Base-by-base conservation (phyloP, 1,140 invertebrate genomes). In the Heliconius nattereri region DNA sequence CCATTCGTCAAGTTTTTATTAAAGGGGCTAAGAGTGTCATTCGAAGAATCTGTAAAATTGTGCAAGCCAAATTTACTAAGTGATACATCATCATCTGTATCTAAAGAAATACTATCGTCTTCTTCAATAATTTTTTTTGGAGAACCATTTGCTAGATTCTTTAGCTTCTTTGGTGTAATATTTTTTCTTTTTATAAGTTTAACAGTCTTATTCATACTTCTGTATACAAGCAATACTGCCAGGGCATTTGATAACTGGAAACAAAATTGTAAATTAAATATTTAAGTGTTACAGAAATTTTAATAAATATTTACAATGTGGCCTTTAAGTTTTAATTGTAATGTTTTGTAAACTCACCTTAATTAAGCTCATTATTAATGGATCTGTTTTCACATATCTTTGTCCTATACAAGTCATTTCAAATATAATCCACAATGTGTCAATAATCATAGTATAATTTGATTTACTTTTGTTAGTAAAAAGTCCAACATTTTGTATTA, bases 51-150 rank as follows among this genome's bases (percentile, higher is more conserved):
- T 23, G 92, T 86, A 45, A 90, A 89, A 72, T 91, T 92, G 75
- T 92, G 87, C 70, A 94, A 78, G 37, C 93, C 93, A 84, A 91
- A 94, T 87, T 93, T 92, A 81, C 91, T 91, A 1, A 94, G 84
- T 32, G 92, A 94, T 20, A 94, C 91, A 87, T 94, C 92, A 84
- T 93, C 90, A 80, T 93, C 92, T 5, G 92, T 91, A 75, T 92
- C 92, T 40, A 89, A 82, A 71, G 85, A 88, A 57, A 86, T 73
- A 83, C 79, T 85, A 66, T 89, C 87, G 75, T 92, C 90, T 35
- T 91, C 86, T 49, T 92, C 86, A 54, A 88, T 80, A n/a, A 86
- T 75, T 71, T 79, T 85, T 78, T 81, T 88, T 7, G 76, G 79
- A 74, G 87, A 80, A 75, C 83, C 82, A 81, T 87, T 92, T 8